Evolutionary conservation across 2,888 invertebrate genomes (phyloP).

Genomic region (Heliconius erato): DNA sequence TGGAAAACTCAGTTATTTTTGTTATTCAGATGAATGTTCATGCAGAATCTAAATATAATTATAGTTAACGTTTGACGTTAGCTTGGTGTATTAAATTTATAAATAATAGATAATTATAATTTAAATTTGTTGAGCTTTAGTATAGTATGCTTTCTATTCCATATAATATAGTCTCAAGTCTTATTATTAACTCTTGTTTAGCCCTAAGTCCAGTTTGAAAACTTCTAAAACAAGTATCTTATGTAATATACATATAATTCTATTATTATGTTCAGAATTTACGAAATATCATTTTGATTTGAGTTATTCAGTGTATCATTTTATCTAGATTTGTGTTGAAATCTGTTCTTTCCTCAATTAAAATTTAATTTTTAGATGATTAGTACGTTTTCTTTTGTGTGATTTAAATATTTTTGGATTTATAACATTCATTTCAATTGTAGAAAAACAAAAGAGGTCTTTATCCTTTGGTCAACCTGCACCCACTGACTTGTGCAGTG

Average conservation of each 20-base stretch:
- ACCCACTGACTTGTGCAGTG: background rate
- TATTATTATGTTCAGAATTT: background rate
- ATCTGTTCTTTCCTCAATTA: constrained; percentile 8
- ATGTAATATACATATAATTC: background rate
- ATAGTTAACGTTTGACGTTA: background rate
- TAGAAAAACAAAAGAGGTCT: background rate
- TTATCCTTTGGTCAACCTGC: background rate
- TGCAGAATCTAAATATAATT: background rate
- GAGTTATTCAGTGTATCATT: background rate
- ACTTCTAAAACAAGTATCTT: background rate
- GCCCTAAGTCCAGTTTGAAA: constrained; percentile 5
- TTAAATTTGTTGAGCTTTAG: constrained; percentile 1
- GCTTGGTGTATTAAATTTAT: constrained; percentile 7
- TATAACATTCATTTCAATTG: background rate
- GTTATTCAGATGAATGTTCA: background rate
- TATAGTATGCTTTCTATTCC: constrained; percentile 13
- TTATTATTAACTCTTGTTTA: constrained; percentile 9
- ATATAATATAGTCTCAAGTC: constrained; percentile 7
- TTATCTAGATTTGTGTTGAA: background rate
- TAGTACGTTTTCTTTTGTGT: background rate
- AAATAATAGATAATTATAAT: too few species aligned
- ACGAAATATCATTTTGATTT: background rate
- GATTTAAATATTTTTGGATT: background rate
- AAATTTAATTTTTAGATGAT: constrained; percentile 13
- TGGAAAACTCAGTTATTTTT: background rate